A percentile compares a stretch with the other conserved stretches of the same genome.
These are phyloP conservation scores for Enteromius afrohamiltoni DNA, from an alignment of 2,797 vertebrate genomes.

Conservation along the genomic window DNA sequence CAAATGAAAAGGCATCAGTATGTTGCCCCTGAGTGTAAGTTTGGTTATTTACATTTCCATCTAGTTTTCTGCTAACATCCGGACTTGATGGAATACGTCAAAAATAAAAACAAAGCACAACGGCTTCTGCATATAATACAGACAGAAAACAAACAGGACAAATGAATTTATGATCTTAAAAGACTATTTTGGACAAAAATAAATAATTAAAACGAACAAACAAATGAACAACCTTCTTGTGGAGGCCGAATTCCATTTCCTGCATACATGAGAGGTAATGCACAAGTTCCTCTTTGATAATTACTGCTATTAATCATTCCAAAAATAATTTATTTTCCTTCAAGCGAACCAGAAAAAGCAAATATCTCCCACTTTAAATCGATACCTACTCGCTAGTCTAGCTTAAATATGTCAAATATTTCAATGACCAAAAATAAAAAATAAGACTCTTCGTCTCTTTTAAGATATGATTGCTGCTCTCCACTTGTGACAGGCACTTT, in stretches of 20 bases:
- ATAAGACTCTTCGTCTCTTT: slow-evolving; percentile 39
- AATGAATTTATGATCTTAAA: slow-evolving; percentile 21
- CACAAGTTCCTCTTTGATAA: slow-evolving; percentile 55
- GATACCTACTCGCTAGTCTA: slow-evolving; percentile 19
- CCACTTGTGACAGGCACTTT: slow-evolving; percentile 64
- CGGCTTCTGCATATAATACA: neutral
- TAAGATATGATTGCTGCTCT: slow-evolving; percentile 47
- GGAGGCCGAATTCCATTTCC: slow-evolving; percentile 23
- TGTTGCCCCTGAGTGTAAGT: slow-evolving; percentile 36
- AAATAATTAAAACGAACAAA: slow-evolving; percentile 38
- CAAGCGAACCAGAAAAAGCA: slow-evolving; percentile 32
- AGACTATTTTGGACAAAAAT: slow-evolving; percentile 28
- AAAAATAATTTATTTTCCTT: slow-evolving; percentile 29
- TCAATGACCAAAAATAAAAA: slow-evolving; percentile 35
- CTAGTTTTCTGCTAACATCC: slow-evolving; percentile 19
- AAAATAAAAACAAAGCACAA: slow-evolving; percentile 8
- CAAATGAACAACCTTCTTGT: slow-evolving; percentile 10
- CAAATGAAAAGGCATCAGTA: slow-evolving; percentile 47
- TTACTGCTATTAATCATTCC: slow-evolving; percentile 28
- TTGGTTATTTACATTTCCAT: slow-evolving; percentile 32
- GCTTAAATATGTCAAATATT: slow-evolving; percentile 24
- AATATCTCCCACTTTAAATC: slow-evolving; percentile 14
- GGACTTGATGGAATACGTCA: neutral
- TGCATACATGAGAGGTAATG: slow-evolving; percentile 39
- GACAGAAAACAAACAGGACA: slow-evolving; percentile 19